Evolutionary conservation across 2,888 invertebrate genomes (phyloP), one percentile per base, ranked within the genome.

Genomic region (Acrocyrtus sp.): DNA sequence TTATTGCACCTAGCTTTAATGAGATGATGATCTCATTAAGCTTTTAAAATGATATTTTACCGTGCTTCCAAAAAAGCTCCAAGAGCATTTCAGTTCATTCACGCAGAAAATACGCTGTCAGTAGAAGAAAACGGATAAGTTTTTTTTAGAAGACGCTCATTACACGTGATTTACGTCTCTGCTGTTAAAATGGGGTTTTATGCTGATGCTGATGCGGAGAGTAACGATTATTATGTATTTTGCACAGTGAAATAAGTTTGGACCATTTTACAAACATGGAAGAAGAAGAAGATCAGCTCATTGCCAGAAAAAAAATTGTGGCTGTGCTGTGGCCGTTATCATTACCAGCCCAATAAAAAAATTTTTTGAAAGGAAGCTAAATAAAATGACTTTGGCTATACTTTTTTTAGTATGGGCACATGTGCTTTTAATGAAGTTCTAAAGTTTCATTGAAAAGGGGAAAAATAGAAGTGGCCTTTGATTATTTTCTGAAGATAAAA

Each of bases 1-100:
- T n/a, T n/a, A n/a, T n/a, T n/a, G n/a, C n/a, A 27, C 17, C 17
- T 29, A 24, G 19, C 50, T 39, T 17, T 61, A 68, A 68, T 68
- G 60, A 68, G 61, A 60, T 68, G 58, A 58, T 67, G 69, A 62
- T 69, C 62, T 62, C 69, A 69, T 69, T 62, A 69, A 34, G 47
- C 34, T 41, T 39, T 53, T 45, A 68, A 53, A 48, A 60, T 60
- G 27, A 22, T 41, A 34, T 48, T n/a, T n/a, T 60, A 60, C 60
- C 48, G n/a, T n/a, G n/a, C n/a, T n/a, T n/a, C n/a, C n/a, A n/a
- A n/a, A n/a, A n/a, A n/a, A 21, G 47, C 60, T 60, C 60, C 41
- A 47, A 47, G 21, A 26, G 17, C 48, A 29, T 29, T 43, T 47
- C 17, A 26, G 22, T 47, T 22, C 54, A 54, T 47, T 65, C 29